These are phyloP conservation scores for Caenorhabditis briggsae DNA, from an alignment of 1,140 invertebrate genomes.

Conservation along the genomic window DNA sequence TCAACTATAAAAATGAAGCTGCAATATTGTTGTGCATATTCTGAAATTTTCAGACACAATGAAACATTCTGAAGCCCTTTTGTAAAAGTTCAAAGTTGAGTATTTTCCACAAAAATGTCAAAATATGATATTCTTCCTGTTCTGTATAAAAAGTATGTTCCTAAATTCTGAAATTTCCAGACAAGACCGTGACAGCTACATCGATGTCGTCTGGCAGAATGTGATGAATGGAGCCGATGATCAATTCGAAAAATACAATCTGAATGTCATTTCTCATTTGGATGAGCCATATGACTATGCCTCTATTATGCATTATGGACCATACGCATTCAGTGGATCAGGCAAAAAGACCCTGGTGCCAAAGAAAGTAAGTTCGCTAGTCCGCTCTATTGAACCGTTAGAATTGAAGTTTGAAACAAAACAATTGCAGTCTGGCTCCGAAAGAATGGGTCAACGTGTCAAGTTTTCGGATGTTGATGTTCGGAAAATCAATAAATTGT, in stretches of 20 bases:
- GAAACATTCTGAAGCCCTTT: background rate
- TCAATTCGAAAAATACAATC: slow-evolving; percentile 77
- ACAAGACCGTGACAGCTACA: slow-evolving; percentile 76
- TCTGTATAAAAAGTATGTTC: no score
- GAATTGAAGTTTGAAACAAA: background rate
- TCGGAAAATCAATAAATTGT: slow-evolving; percentile 80
- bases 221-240: slow-evolving; percentile 76
- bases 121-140: no score
- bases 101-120: no score
- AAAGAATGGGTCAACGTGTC: slow-evolving; percentile 79
- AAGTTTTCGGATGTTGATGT: slow-evolving; percentile 79
- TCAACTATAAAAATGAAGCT: no score
- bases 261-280: slow-evolving; percentile 75
- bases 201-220: slow-evolving; percentile 77
- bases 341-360: slow-evolving; percentile 80
- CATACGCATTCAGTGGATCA: slow-evolving; percentile 80
- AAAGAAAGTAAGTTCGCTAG: slow-evolving; percentile 72
- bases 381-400: background rate
- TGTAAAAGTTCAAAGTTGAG: no score
- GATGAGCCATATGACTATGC: slow-evolving; percentile 79
- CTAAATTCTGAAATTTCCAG: no score
- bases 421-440: slow-evolving; percentile 62
- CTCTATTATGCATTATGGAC: slow-evolving; percentile 81
- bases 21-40: background rate
- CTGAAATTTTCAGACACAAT: background rate